Evolutionary conservation across 2,888 invertebrate genomes (phyloP).

Genomic region (Drosophila paranaensis): DNA sequence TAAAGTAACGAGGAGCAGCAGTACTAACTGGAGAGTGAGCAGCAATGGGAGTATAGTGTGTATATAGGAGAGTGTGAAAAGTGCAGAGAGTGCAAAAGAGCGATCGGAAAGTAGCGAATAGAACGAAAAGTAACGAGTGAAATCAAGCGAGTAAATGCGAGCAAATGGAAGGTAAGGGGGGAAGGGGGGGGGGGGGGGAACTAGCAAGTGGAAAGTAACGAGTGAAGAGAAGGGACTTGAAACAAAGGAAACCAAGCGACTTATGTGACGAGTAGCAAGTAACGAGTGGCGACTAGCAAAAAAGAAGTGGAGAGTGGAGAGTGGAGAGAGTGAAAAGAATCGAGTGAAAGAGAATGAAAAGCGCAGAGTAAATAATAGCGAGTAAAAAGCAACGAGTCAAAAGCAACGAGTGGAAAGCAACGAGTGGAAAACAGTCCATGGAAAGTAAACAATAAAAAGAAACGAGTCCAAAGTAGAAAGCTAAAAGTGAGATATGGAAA

Average conservation of each 20-base stretch:
- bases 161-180: too few relatives aligned
- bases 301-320: background rate
- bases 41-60: too few relatives aligned
- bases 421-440: background rate
- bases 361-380: background rate
- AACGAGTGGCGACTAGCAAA: background rate
- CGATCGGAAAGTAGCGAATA: too few relatives aligned
- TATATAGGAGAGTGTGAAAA: too few relatives aligned
- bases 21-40: too few relatives aligned
- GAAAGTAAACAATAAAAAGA: background rate
- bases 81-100: too few relatives aligned
- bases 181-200: too few relatives aligned
- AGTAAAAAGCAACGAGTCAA: background rate
- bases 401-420: background rate
- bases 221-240: too few relatives aligned
- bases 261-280: background rate
- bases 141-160: too few relatives aligned
- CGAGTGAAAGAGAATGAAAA: background rate
- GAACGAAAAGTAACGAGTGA: too few relatives aligned
- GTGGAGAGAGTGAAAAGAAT: background rate
- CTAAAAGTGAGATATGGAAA: background rate
- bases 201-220: too few relatives aligned
- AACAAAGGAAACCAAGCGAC: too few relatives aligned
- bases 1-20: background rate
- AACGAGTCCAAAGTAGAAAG: background rate